Conservation (phyloP, 2,113 vertebrate species). For the Reinhardtius hippoglossoides region DNA sequence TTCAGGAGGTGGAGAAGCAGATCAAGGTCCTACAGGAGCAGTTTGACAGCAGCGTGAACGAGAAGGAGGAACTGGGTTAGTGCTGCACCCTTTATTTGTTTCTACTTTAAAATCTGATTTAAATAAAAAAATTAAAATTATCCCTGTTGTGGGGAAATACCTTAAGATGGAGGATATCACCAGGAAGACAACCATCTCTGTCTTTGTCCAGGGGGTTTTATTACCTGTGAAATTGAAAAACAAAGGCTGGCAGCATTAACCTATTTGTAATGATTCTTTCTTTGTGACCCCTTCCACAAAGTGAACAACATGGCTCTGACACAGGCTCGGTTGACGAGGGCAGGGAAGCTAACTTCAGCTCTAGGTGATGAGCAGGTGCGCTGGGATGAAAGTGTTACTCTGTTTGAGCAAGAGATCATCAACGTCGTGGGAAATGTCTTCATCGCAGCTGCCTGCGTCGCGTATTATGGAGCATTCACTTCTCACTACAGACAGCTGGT, state of each 20-base stretch:
- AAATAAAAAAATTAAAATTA: too few relatives aligned
- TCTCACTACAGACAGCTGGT: conserved; percentile 86
- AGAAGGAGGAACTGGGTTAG: conserved; percentile 86
- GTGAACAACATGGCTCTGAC: conserved; percentile 86
- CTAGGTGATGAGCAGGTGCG: conserved; percentile 87
- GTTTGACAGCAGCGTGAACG: conserved; percentile 82
- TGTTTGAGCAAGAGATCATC: conserved; percentile 85
- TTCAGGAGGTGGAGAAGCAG: conserved; percentile 84
- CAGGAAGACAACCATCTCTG: neutral
- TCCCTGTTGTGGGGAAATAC: neutral
- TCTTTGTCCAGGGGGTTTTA: too few relatives aligned
- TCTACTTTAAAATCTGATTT: neutral
- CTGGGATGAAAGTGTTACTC: conserved; percentile 86
- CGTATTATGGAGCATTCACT: conserved; percentile 89
- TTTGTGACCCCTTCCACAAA: conserved; percentile 28
- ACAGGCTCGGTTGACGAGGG: conserved; percentile 81
- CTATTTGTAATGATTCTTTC: neutral
- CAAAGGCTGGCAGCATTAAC: neutral
- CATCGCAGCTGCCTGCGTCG: conserved; percentile 88
- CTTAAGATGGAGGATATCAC: neutral
- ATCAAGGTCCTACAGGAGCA: conserved; percentile 85
- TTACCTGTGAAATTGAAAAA: too few relatives aligned
- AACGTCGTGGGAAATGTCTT: conserved; percentile 88
- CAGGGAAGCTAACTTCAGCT: conserved; percentile 85
- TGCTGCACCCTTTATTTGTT: neutral